phyloP scores from a whole-genome alignment of 1,140 invertebrate species.

The Solenopsis fugax region DNA sequence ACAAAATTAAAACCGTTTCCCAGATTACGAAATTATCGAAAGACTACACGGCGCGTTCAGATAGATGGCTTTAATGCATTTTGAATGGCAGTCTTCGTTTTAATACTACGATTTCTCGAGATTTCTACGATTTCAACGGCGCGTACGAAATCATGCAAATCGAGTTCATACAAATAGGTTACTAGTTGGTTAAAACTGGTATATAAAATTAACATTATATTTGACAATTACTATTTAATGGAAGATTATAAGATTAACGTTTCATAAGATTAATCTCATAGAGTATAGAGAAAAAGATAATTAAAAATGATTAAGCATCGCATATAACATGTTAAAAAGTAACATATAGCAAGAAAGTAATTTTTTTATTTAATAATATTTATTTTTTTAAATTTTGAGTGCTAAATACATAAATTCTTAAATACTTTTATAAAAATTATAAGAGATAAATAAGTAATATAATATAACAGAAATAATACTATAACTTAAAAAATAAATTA shows the following conservation, averaged over 20 bases:
- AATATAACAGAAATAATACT: background rate
- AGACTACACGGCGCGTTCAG: slow-evolving; percentile 8
- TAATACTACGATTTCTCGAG: background rate
- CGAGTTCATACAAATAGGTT: slow-evolving; percentile 29
- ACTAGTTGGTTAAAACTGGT: background rate
- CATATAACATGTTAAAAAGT: background rate
- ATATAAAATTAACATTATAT: background rate
- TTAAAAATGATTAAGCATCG: background rate
- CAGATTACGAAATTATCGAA: slow-evolving; percentile 57
- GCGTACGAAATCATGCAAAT: background rate
- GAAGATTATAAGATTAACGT: background rate
- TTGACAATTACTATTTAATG: background rate
- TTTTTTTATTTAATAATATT: background rate
- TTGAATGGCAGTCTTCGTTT: slow-evolving; percentile 18
- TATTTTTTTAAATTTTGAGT: slow-evolving; percentile 8
- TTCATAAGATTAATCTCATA: background rate
- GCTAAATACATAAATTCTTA: background rate
- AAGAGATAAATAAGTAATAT: background rate
- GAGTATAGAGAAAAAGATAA: background rate
- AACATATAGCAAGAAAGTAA: background rate
- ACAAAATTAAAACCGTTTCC: slow-evolving; percentile 48
- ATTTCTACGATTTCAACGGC: too few relatives aligned
- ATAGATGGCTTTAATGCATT: slow-evolving; percentile 40
- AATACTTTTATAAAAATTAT: slow-evolving; percentile 4
- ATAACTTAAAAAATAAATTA: background rate